These are phyloP conservation scores for Cepphus grylle DNA, from an alignment of 2,113 vertebrate genomes.

Conservation along the genomic window DNA sequence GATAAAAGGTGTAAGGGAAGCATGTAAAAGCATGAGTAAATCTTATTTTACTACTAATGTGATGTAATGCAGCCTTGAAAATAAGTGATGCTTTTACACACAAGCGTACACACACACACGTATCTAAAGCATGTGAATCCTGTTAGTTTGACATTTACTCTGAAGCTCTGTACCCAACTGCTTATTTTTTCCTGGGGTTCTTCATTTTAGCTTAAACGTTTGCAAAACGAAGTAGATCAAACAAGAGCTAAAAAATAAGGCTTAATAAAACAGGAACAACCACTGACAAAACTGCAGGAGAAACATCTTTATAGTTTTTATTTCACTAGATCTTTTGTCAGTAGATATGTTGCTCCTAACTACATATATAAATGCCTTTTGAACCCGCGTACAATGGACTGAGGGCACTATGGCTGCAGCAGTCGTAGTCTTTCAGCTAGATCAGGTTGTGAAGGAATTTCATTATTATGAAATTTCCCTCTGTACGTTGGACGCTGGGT, in stretches of 20 bases:
- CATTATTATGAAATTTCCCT: too few relatives aligned
- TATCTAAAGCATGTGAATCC: accelerated
- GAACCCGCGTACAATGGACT: accelerated
- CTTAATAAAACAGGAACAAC: not conserved
- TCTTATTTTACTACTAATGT: not conserved
- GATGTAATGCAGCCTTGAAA: not conserved
- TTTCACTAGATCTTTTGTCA: not conserved
- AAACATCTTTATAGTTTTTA: not conserved
- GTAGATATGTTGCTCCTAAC: not conserved
- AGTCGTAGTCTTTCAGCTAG: not conserved
- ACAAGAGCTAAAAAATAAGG: not conserved
- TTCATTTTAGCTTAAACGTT: not conserved
- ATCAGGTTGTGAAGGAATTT: not conserved
- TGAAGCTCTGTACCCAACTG: not conserved
- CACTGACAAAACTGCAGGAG: not conserved
- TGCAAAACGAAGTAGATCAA: not conserved
- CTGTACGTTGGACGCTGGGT: too few relatives aligned
- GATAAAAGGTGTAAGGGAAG: not conserved
- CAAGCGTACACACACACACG: not conserved
- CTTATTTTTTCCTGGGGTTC: not conserved
- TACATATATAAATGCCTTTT: not conserved
- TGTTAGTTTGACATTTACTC: not conserved
- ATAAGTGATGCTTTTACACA: not conserved
- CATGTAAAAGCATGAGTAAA: not conserved
- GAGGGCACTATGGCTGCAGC: not conserved